Percentiles rank a stretch among this genome's conserved stretches.
Conservation (phyloP, 2,113 vertebrate species). For the Pseudopodoces humilis region DNA sequence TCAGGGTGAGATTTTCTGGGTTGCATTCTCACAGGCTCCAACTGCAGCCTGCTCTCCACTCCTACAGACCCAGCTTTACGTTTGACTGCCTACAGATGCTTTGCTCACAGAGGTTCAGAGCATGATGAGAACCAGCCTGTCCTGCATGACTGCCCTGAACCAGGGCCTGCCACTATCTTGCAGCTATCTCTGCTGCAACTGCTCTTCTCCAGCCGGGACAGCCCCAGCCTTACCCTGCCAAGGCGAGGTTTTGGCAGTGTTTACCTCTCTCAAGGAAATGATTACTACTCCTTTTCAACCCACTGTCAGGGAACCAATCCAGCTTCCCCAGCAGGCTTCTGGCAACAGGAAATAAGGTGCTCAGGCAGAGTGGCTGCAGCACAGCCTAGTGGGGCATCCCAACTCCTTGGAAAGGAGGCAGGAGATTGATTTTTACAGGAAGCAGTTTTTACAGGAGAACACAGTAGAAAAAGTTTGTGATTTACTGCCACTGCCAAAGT, state of each 20-base stretch:
- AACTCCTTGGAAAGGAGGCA: neutral
- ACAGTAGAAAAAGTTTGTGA: neutral
- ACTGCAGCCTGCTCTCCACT: neutral
- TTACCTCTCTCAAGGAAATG: neutral
- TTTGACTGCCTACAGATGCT: neutral
- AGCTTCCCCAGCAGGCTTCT: neutral
- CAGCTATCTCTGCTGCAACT: neutral
- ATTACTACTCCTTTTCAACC: neutral
- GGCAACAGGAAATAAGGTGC: neutral
- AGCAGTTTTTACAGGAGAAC: neutral
- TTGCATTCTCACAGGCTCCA: neutral
- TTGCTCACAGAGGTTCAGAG: neutral
- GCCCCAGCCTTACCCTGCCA: fast-evolving
- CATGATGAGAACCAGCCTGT: neutral
- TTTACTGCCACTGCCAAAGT: neutral
- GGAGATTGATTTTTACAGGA: neutral
- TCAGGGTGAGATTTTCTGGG: neutral
- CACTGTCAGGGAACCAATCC: neutral
- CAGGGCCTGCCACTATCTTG: neutral
- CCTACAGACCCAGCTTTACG: neutral
- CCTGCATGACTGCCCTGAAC: neutral
- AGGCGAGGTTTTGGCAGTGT: neutral
- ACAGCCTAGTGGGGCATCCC: fast-evolving
- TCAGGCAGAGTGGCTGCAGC: neutral
- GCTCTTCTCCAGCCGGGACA: neutral